These are phyloP conservation scores for Melanotus villosus DNA, from an alignment of 2,888 invertebrate species.

Conservation along the genomic window DNA sequence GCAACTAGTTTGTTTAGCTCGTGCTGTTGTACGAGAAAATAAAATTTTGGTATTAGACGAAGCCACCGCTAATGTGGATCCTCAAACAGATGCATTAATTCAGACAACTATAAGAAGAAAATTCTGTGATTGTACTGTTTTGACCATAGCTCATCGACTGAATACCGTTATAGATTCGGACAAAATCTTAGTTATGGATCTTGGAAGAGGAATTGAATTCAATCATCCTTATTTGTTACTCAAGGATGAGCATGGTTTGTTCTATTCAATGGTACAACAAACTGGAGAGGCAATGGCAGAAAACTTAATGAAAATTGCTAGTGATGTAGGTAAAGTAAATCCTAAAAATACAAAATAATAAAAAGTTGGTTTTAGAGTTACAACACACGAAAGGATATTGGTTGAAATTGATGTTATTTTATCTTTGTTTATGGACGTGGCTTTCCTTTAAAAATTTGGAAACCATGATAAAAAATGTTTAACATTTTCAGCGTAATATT, in stretches of 20 bases:
- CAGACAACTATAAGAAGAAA: constrained; percentile 83
- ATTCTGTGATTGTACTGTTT: constrained; percentile 84
- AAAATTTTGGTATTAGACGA: constrained; percentile 72
- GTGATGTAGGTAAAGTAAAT: constrained; percentile 50
- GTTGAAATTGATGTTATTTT: too few relatives aligned
- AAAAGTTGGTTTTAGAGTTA: too few relatives aligned
- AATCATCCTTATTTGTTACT: constrained; percentile 82
- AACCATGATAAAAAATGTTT: too few relatives aligned
- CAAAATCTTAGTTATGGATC: constrained; percentile 87
- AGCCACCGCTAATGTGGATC: constrained; percentile 89
- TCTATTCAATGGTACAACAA: constrained; percentile 79
- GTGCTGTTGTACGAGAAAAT: constrained; percentile 72
- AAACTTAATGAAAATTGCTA: constrained; percentile 58
- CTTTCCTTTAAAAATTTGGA: too few relatives aligned
- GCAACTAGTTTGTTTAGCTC: constrained; percentile 80
- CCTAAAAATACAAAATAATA: too few relatives aligned
- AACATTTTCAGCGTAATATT: too few relatives aligned
- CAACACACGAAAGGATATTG: too few relatives aligned
- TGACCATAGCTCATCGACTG: constrained; percentile 89
- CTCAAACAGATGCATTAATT: constrained; percentile 83
- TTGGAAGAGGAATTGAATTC: constrained; percentile 82
- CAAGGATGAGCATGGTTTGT: constrained; percentile 73
- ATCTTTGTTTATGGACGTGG: too few relatives aligned
- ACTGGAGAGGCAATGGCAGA: constrained; percentile 70
- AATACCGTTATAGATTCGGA: constrained; percentile 92